Base-by-base conservation (phyloP, 2,888 invertebrate genomes). In the Megastigmus dorsalis region DNA sequence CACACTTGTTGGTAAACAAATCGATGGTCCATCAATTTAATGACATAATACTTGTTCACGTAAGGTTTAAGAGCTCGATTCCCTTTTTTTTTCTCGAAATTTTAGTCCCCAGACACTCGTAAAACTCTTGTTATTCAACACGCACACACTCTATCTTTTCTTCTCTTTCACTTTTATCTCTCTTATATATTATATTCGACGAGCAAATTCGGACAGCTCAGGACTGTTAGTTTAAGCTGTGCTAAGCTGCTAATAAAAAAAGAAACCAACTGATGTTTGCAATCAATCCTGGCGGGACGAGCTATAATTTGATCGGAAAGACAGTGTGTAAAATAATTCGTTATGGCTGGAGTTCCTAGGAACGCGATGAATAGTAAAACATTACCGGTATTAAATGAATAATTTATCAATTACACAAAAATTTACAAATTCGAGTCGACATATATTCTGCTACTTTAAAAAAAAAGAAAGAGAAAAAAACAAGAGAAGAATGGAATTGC, bases 371-470 rank as follows among this genome's bases (percentile, higher is more conserved):
- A 60, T 66, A 71, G 55, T 75, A 67, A 71, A 75, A 71, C 41
- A 26, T 23, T n/a, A 38, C 68, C 50, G 9, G 23, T 75, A 70
- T 63, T 57, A 68, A 65, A 68, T 67, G 63, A 75, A 75, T 63
- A 75, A 72, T 72, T 75, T 75, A 75, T 68, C 71, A 63, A n/a
- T 63, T 68, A 63, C 63, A 63, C 30, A 68, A 75, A 62, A 73
- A 73, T 66, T 72, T 75, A 75, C 72, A 75, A 65, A 65, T 23
- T 68, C 43, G 45, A 57, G 33, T 72, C 68, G 15, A 72, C 43
- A 72, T 10, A 68, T 15, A 59, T 60, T 50, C 52, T 55, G 63
- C 57, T 72, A 48, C n/a, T 66, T 52, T 23, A 13, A 23, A 41
- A 52, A 57, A 66, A 59, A 59, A 68, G 43, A 55, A 65, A 59